Percentiles rank a stretch among this genome's conserved stretches.
Evolutionary conservation across 2,888 invertebrate species (phyloP).

Genomic region (Cabera pusaria): DNA sequence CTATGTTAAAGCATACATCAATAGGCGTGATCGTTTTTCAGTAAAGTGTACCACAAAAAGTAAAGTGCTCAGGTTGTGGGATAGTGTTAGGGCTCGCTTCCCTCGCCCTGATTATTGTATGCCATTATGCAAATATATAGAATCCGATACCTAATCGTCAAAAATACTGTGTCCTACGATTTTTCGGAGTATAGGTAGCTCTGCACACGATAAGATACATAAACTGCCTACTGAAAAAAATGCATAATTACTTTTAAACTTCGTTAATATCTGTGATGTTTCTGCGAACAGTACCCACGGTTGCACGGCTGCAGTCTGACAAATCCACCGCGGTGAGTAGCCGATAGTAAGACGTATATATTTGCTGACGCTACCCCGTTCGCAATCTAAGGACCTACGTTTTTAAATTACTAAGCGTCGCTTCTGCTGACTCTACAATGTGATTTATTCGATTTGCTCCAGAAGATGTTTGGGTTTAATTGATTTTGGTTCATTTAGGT

Average conservation of each 20-base stretch:
- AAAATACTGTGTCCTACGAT: too few species aligned
- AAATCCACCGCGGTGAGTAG: conserved; percentile 73
- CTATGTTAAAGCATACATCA: too few species aligned
- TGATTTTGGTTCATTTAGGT: conserved; percentile 24
- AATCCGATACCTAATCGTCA: too few species aligned
- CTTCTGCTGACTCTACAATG: conserved; percentile 35
- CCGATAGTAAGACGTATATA: conserved; percentile 73
- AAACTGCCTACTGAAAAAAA: too few species aligned
- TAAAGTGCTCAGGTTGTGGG: too few species aligned
- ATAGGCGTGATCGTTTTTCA: too few species aligned
- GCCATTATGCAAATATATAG: too few species aligned
- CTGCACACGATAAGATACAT: too few species aligned
- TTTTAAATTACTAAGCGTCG: conserved; percentile 58
- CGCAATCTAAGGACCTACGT: conserved; percentile 57
- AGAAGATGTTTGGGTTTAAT: conserved; percentile 29
- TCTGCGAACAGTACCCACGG: conserved; percentile 42
- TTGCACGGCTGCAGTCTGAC: conserved; percentile 61
- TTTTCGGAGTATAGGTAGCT: too few species aligned
- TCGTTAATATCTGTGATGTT: conserved; percentile 17
- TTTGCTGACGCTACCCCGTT: conserved; percentile 69
- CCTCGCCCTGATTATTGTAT: too few species aligned
- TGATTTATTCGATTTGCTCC: conserved; percentile 39
- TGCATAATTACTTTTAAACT: background rate
- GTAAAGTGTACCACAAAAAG: too few species aligned
- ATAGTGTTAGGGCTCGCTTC: too few species aligned